Conservation (phyloP, 2,888 invertebrate genomes). For the Cosmorhoe ocellata region DNA sequence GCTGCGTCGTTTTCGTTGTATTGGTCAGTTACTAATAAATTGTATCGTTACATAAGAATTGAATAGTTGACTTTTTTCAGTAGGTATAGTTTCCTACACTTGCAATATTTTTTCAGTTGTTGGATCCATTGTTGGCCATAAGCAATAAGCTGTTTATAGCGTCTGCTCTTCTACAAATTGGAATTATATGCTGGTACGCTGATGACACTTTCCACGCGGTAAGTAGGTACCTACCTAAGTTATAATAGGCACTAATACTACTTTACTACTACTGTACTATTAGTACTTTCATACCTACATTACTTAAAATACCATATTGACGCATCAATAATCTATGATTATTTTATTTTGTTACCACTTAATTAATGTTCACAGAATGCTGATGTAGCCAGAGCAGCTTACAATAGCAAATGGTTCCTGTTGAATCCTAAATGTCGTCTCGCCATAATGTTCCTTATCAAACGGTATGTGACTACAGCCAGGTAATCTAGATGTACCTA, state of each 20-base stretch:
- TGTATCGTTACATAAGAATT: too few relatives aligned
- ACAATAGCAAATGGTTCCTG: slow-evolving; percentile 69
- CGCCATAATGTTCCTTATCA: slow-evolving; percentile 63
- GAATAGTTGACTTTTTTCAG: too few relatives aligned
- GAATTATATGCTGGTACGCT: slow-evolving; percentile 75
- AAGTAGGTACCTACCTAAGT: too few relatives aligned
- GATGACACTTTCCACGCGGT: slow-evolving; percentile 73
- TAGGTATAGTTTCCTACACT: background rate
- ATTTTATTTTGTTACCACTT: too few relatives aligned
- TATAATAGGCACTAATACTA: too few relatives aligned
- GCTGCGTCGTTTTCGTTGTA: slow-evolving; percentile 72
- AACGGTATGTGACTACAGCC: slow-evolving; percentile 58
- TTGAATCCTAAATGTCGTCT: slow-evolving; percentile 64
- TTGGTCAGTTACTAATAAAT: slow-evolving; percentile 65
- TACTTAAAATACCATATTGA: too few relatives aligned
- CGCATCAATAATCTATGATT: slow-evolving; percentile 26
- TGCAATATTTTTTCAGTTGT: slow-evolving; percentile 48
- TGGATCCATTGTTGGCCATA: slow-evolving; percentile 66
- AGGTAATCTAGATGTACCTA: too few relatives aligned
- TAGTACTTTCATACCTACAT: too few relatives aligned
- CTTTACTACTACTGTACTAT: too few relatives aligned
- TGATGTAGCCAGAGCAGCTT: slow-evolving; percentile 63
- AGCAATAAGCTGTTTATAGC: slow-evolving; percentile 70
- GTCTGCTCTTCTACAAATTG: slow-evolving; percentile 70
- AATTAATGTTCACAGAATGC: too few relatives aligned